A percentile compares a stretch with the other conserved stretches of the same genome.
These are phyloP conservation scores for Mungos mungo DNA, from an alignment of 2,113 vertebrate species.

Conservation along the genomic window DNA sequence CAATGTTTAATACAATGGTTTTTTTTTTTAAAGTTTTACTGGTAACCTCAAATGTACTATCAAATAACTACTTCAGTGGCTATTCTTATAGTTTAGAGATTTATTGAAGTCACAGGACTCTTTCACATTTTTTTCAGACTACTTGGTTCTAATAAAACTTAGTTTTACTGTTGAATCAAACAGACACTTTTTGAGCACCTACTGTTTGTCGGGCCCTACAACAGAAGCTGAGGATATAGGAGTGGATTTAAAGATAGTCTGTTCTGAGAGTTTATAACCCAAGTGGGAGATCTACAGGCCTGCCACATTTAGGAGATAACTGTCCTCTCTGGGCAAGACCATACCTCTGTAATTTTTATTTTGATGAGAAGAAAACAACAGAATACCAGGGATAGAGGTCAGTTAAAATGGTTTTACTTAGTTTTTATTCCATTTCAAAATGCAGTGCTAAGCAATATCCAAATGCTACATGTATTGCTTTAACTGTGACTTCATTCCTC, in stretches of 20 bases:
- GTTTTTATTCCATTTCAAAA: background rate
- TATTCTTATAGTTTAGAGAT: background rate
- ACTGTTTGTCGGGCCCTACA: background rate
- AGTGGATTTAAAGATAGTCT: background rate
- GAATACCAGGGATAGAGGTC: background rate
- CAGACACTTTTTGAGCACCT: background rate
- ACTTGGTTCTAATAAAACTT: background rate
- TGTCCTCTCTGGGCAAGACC: background rate
- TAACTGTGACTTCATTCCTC: background rate
- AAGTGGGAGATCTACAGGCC: background rate
- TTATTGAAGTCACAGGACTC: background rate
- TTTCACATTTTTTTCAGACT: background rate
- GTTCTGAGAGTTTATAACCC: background rate
- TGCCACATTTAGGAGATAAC: background rate
- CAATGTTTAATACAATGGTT: background rate
- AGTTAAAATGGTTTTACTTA: background rate
- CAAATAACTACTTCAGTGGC: background rate
- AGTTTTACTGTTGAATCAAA: background rate
- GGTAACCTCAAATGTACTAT: background rate
- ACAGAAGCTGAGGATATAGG: background rate
- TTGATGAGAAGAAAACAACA: background rate
- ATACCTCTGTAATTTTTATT: background rate
- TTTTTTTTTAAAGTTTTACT: background rate
- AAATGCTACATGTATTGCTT: background rate
- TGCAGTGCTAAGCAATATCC: background rate